Base-by-base conservation (phyloP, 2,113 vertebrate species). In the Rhynchomys soricoides region DNA sequence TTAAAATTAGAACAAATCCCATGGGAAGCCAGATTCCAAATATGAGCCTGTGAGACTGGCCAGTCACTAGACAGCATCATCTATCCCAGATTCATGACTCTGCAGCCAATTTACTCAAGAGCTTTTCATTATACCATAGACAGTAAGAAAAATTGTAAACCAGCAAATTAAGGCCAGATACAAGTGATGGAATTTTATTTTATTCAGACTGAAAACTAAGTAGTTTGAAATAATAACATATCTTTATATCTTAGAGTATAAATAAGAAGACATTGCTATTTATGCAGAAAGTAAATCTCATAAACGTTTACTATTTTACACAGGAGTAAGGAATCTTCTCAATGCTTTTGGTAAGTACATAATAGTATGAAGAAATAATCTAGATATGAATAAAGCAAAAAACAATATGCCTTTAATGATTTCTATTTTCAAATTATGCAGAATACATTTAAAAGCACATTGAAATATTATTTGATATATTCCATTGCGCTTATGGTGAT, bases 1-100 rank as follows among this genome's bases (percentile, higher is more conserved):
- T 92, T 98, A 96, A 98, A 98, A 98, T 94, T 93, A 97, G 94
- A 96, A 96, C n/a, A 97, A 95, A 74, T 12, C 89, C 95, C 93
- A 50, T 94, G 92, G 90, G 93, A 98, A 79, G 19, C 5, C 59
- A 93, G 21, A 8, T 87, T 97, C 89, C 90, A 94, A 97, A 96
- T 4, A 96, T 86, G 93, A 90, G 59, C 24, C 48, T 95, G 37
- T 86, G 93, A 95, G 96, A 97, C 89, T 55, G 77, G 93, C 74
- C 68, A 89, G 93, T 89, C 87, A 95, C 66, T 82, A 97, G 95
- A 91, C 71, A 96, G 94, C 40, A 81, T 57, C 81, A 34, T 45
- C 86, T 43, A 57, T 86, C 95, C 90, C 3, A 95, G 74, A 96
- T 37, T 77, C 81, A 62, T 50, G 68, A 89, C 73, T 94, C 77